Evolutionary conservation across 2,797 vertebrate species (phyloP).

Genomic region (Tenualosa ilisha): DNA sequence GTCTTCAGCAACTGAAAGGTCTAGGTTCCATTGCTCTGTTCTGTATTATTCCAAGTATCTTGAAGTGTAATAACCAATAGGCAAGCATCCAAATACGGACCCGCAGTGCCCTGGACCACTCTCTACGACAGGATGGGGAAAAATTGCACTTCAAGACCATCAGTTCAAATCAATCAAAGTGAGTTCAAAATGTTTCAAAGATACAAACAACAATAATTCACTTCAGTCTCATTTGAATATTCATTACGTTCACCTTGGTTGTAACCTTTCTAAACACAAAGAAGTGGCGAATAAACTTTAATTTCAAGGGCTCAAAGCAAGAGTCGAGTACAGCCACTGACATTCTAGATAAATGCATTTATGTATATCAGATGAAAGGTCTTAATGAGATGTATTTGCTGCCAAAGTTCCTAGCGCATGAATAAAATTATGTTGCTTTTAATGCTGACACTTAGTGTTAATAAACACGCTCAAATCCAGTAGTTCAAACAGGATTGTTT

Average conservation of each 20-base stretch:
- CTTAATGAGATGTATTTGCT: neutral
- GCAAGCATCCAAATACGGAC: neutral
- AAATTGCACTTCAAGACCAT: slow-evolving; percentile 47
- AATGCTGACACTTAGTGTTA: slow-evolving; percentile 10
- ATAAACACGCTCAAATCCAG: neutral
- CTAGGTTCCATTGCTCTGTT: neutral
- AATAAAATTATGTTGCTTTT: slow-evolving; percentile 18
- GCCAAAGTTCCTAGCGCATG: neutral
- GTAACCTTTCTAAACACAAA: slow-evolving; percentile 51
- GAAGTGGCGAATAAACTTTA: slow-evolving; percentile 6
- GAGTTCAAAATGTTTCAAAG: slow-evolving; percentile 54
- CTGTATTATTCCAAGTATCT: neutral
- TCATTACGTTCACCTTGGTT: slow-evolving; percentile 49
- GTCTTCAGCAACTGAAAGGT: neutral
- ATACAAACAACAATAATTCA: slow-evolving; percentile 54
- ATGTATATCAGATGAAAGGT: slow-evolving; percentile 25
- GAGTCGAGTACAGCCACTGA: slow-evolving; percentile 5
- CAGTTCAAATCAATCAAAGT: slow-evolving; percentile 46
- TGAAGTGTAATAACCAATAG: neutral
- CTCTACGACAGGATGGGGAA: slow-evolving; percentile 20
- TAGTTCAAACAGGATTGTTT: neutral
- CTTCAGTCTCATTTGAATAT: slow-evolving; percentile 56
- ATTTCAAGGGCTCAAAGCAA: neutral
- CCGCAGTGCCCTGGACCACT: slow-evolving; percentile 1
- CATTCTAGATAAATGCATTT: slow-evolving; percentile 23